These are phyloP conservation scores for Philotrypesis tridentata DNA, from an alignment of 1,140 invertebrate species.

Conservation along the genomic window DNA sequence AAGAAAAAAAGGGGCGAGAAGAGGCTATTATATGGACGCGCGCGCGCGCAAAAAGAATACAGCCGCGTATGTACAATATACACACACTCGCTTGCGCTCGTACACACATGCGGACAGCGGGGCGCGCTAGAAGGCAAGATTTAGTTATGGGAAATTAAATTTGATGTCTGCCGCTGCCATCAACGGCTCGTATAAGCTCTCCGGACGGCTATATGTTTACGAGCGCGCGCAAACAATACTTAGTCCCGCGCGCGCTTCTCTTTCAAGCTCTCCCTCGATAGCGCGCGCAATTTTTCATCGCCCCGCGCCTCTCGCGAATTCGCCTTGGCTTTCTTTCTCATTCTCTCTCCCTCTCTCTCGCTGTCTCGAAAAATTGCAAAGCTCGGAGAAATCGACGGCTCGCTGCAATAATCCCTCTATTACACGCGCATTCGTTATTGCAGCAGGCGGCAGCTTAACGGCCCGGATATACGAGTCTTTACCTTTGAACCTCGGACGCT, in stretches of 20 bases:
- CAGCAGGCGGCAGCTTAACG: not conserved
- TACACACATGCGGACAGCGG: constrained; percentile 48
- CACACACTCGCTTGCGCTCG: no score
- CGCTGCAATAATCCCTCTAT: not conserved
- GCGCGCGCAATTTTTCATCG: no score
- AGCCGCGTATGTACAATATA: not conserved
- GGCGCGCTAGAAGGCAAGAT: constrained; percentile 64
- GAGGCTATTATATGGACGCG: no score
- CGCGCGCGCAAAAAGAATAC: not conserved
- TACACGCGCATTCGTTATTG: not conserved
- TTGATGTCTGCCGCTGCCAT: constrained; percentile 66
- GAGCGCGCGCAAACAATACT: constrained; percentile 63
- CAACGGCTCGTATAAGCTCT: constrained; percentile 69
- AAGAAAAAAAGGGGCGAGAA: no score
- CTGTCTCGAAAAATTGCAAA: no score
- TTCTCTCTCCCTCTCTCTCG: no score
- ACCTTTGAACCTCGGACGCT: constrained; percentile 14
- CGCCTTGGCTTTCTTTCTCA: no score
- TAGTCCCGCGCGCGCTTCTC: constrained; percentile 50
- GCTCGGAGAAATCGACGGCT: not conserved
- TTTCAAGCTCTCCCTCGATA: not conserved
- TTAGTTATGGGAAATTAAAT: constrained; percentile 70
- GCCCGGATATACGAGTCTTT: constrained; percentile 14
- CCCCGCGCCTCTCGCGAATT: no score
- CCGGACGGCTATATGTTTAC: constrained; percentile 67